Percentiles rank a stretch among this genome's conserved stretches.
Conservation (phyloP, 2,888 invertebrate genomes). For the Tortricodes alternella region DNA sequence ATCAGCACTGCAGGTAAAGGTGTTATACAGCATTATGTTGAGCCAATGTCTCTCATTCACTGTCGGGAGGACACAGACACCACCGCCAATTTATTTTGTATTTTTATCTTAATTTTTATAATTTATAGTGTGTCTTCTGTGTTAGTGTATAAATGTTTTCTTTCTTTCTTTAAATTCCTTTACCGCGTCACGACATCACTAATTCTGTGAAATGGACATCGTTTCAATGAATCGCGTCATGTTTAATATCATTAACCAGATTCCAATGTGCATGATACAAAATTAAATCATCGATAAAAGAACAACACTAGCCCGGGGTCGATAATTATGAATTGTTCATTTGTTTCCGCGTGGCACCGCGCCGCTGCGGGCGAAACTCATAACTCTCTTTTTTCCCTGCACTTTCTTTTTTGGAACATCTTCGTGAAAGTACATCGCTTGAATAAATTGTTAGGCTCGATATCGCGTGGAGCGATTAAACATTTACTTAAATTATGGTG, state of each 20-base stretch:
- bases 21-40: too few relatives aligned
- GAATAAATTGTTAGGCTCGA: conserved; percentile 41
- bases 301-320: conserved; percentile 58
- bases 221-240: too few relatives aligned
- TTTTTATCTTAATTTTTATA: too few relatives aligned
- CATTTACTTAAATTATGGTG: conserved; percentile 17
- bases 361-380: conserved; percentile 59
- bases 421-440: conserved; percentile 62
- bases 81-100: too few relatives aligned
- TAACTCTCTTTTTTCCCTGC: conserved; percentile 55
- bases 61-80: too few relatives aligned
- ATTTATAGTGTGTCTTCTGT: too few relatives aligned
- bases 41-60: too few relatives aligned
- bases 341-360: conserved; percentile 63
- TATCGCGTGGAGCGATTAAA: conserved; percentile 19
- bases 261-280: not conserved
- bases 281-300: conserved; percentile 44
- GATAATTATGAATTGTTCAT: conserved; percentile 76
- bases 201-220: too few relatives aligned
- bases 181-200: too few relatives aligned
- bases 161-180: too few relatives aligned
- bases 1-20: too few relatives aligned
- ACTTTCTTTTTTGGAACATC: conserved; percentile 74
- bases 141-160: too few relatives aligned
- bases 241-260: not conserved